phyloP scores from a whole-genome alignment of 1,140 invertebrate genomes.

The Achatina immaculata region DNA sequence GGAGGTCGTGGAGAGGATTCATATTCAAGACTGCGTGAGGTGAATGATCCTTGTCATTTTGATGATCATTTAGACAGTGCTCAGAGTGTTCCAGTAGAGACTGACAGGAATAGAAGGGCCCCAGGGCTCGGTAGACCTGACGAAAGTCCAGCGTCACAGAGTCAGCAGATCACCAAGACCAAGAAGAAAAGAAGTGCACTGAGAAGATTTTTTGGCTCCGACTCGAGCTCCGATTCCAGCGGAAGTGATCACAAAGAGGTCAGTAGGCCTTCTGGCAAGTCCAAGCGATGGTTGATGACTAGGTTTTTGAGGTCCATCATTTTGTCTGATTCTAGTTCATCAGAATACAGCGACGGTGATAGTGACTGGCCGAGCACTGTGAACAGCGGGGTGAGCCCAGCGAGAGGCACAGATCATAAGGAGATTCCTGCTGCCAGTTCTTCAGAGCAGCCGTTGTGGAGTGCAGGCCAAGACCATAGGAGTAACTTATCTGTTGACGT shows the following conservation, averaged over 20 bases:
- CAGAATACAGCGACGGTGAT: neutral
- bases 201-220: neutral
- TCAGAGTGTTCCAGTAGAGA: neutral
- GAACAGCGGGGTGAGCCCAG: neutral
- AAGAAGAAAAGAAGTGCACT: neutral
- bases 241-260: neutral
- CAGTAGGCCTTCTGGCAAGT: neutral
- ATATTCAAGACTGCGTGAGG: neutral
- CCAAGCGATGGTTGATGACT: constrained; percentile 1
- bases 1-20: neutral
- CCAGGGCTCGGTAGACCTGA: too few species aligned
- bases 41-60: neutral
- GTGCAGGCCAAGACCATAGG: too few species aligned
- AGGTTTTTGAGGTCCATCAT: neutral
- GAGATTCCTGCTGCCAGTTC: too few species aligned
- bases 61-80: neutral
- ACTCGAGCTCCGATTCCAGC: neutral
- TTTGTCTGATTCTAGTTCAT: constrained; percentile 15
- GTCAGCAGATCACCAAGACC: too few species aligned
- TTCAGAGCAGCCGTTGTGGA: too few species aligned
- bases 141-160: too few species aligned
- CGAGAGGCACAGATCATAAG: neutral
- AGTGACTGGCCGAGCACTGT: neutral
- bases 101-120: neutral
- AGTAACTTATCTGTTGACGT: too few species aligned